Evolutionary conservation across 1,140 invertebrate genomes (phyloP).

Genomic region (Drosophila triauraria): DNA sequence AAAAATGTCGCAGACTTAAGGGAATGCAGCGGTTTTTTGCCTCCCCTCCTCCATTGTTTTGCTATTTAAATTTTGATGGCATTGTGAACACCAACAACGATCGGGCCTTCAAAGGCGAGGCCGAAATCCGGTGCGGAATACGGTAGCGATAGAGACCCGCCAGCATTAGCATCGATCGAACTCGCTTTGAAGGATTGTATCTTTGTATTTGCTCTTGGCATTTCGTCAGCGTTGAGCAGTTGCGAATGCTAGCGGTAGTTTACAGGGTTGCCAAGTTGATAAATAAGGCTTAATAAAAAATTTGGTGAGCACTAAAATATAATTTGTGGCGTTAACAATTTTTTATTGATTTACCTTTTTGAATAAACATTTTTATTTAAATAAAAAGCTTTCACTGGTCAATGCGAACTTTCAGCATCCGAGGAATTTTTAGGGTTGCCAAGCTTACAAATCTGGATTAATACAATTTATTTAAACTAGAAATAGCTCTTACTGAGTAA

Average conservation of each 20-base stretch:
- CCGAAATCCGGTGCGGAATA: conserved; percentile 70
- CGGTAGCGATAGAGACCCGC: conserved; percentile 58
- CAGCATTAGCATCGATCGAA: conserved; percentile 75
- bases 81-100: conserved; percentile 71
- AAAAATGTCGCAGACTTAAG: conserved; percentile 78
- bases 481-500: too few relatives aligned
- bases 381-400: too few relatives aligned
- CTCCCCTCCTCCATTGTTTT: conserved; percentile 35
- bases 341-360: too few relatives aligned
- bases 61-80: conserved; percentile 83
- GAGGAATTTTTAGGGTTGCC: too few relatives aligned
- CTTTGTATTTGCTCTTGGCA: conserved; percentile 52
- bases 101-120: conserved; percentile 63
- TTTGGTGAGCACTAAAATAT: too few relatives aligned
- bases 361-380: too few relatives aligned
- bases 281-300: too few relatives aligned
- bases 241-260: conserved; percentile 32
- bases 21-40: conserved; percentile 63
- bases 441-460: too few relatives aligned
- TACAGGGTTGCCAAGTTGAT: conserved; percentile 50
- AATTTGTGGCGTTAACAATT: too few relatives aligned
- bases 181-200: conserved; percentile 51
- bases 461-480: too few relatives aligned
- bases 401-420: too few relatives aligned
- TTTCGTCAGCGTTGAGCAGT: conserved; percentile 59